Evolutionary conservation across 2,113 vertebrate genomes (phyloP).

Genomic region (Barnardius zonarius): DNA sequence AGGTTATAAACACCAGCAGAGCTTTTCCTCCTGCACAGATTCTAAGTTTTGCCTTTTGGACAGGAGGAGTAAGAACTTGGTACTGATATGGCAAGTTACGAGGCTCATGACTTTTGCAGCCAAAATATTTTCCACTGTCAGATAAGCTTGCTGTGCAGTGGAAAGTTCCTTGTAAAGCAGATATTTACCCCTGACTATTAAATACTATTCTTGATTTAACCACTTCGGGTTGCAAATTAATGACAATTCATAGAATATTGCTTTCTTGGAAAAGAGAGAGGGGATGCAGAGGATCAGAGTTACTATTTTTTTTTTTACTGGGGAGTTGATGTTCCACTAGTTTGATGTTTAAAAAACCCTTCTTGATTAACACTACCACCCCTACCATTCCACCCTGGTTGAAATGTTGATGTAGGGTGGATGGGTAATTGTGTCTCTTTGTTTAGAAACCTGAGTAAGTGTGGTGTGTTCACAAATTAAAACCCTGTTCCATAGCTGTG

Average conservation of each 20-base stretch:
- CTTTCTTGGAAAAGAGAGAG: not conserved
- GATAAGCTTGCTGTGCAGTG: not conserved
- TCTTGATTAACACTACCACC: not conserved
- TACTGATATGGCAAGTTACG: not conserved
- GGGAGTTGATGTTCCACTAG: not conserved
- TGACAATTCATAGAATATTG: not conserved
- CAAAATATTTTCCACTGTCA: not conserved
- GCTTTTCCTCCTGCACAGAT: not conserved
- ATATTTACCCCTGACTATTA: not conserved
- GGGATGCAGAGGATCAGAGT: not conserved
- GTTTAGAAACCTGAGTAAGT: not conserved
- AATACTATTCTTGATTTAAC: not conserved
- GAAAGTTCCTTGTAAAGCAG: not conserved
- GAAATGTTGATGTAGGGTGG: not conserved
- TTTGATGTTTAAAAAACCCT: not conserved
- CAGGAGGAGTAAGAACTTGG: not conserved
- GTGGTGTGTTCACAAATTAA: not conserved
- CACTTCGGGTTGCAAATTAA: not conserved
- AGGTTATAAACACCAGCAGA: not conserved
- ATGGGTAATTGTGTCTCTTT: not conserved
- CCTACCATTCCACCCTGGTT: rapidly evolving
- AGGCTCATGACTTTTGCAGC: not conserved
- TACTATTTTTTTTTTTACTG: not conserved
- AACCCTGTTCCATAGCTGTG: not conserved
- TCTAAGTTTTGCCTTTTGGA: not conserved